phyloP scores from a whole-genome alignment of 1,140 invertebrate genomes.

The Drosophila varians region DNA sequence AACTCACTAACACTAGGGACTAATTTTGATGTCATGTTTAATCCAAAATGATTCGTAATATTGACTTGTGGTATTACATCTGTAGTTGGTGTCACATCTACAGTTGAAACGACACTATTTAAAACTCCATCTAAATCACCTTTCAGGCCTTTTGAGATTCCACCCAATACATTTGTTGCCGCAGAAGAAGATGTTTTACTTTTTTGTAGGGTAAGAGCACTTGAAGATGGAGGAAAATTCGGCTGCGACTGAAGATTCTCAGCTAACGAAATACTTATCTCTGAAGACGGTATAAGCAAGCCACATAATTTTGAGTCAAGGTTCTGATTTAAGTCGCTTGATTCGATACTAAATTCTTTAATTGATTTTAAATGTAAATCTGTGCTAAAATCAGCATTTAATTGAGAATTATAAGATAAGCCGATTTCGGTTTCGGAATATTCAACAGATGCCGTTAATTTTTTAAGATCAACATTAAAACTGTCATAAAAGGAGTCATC shows the following conservation, averaged over 20 bases:
- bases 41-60: too few species aligned
- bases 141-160: conserved; percentile 74
- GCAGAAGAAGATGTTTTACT: conserved; percentile 36
- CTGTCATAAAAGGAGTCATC: conserved; percentile 79
- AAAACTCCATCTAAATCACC: conserved; percentile 73
- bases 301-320: conserved; percentile 12
- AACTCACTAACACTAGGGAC: conserved; percentile 68
- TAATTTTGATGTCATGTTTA: conserved; percentile 73
- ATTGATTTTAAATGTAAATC: not conserved
- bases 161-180: conserved; percentile 61
- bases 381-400: not conserved
- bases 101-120: conserved; percentile 48
- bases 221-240: not conserved
- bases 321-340: conserved; percentile 20
- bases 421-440: conserved; percentile 6
- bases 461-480: conserved; percentile 71
- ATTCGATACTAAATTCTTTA: not conserved
- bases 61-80: conserved; percentile 53
- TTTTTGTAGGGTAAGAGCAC: conserved; percentile 17
- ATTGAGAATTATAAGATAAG: not conserved
- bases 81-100: conserved; percentile 21
- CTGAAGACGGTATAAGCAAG: conserved; percentile 40
- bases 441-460: conserved; percentile 51
- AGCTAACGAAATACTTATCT: not conserved
- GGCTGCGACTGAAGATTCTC: not conserved